Evolutionary conservation across 2,113 vertebrate species (phyloP).

Genomic region (Nymphicus hollandicus): DNA sequence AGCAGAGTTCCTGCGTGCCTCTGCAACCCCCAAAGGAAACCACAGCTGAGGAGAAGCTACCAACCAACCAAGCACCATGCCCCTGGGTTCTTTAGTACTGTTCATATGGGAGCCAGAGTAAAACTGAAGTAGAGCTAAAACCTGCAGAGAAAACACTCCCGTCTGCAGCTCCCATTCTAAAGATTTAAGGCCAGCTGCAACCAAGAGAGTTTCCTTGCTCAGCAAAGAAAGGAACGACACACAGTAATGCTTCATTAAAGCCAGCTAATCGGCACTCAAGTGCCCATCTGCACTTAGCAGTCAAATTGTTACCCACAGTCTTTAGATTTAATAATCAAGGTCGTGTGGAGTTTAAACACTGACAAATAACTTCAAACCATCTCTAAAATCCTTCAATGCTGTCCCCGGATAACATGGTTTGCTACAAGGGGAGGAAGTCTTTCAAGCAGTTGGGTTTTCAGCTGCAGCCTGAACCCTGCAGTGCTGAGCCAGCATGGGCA

Average conservation of each 20-base stretch:
- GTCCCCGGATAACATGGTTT: background rate
- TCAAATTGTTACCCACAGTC: background rate
- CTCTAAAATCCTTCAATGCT: background rate
- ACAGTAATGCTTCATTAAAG: background rate
- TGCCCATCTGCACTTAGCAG: background rate
- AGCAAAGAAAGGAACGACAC: background rate
- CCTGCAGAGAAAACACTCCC: background rate
- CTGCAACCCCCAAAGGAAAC: constrained; percentile 42
- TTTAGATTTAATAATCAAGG: constrained; percentile 21
- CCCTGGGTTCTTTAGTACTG: background rate
- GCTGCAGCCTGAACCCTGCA: background rate
- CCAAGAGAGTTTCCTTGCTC: background rate
- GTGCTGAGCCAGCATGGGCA: background rate
- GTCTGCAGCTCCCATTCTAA: background rate
- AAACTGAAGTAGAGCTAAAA: background rate
- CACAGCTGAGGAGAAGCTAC: background rate
- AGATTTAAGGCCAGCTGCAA: constrained; percentile 7
- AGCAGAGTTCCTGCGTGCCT: constrained; percentile 1
- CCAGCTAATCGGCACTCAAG: background rate
- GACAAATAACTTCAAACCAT: background rate
- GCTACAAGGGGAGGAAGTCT: background rate
- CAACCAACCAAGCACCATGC: background rate
- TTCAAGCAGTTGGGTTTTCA: background rate
- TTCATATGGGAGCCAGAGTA: background rate
- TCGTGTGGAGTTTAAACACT: constrained; percentile 7